A percentile compares a stretch with the other conserved stretches of the same genome.
phyloP scores from a whole-genome alignment of 2,888 invertebrate genomes.

The Drosophila affinis region DNA sequence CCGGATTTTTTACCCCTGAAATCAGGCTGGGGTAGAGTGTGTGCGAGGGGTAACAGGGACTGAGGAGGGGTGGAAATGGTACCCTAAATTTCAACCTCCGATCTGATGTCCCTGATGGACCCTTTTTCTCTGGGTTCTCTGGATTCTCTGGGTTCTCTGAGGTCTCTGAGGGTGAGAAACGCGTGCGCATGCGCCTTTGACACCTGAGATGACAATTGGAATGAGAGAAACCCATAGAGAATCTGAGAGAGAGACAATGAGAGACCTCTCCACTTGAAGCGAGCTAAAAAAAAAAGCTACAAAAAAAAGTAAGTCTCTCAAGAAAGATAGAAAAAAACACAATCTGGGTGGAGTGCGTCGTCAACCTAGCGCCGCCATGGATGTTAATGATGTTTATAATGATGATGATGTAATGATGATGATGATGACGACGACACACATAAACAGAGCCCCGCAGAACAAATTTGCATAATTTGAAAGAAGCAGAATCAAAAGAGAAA shows the following conservation, averaged over 20 bases:
- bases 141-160: background rate
- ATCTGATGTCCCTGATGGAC: background rate
- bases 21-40: background rate
- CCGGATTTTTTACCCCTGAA: slow-evolving; percentile 23
- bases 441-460: slow-evolving; percentile 59
- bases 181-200: slow-evolving; percentile 72
- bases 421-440: slow-evolving; percentile 43
- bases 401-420: background rate
- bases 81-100: slow-evolving; percentile 13
- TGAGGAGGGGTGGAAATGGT: slow-evolving; percentile 25
- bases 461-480: slow-evolving; percentile 73
- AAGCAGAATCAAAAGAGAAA: slow-evolving; percentile 12
- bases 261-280: slow-evolving; percentile 56
- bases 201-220: slow-evolving; percentile 66
- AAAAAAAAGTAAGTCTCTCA: slow-evolving; percentile 26
- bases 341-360: slow-evolving; percentile 59
- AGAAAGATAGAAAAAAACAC: slow-evolving; percentile 38
- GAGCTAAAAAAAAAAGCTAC: slow-evolving; percentile 54
- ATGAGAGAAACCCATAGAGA: slow-evolving; percentile 1
- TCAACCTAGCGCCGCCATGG: slow-evolving; percentile 24
- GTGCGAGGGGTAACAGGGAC: slow-evolving; percentile 17
- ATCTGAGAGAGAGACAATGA: background rate
- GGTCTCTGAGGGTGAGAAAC: slow-evolving; percentile 45
- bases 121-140: background rate
- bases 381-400: background rate